Evolutionary conservation across 2,888 invertebrate genomes (phyloP), one percentile per base, ranked within the genome.

Genomic region (Strigamia transsilvanica): DNA sequence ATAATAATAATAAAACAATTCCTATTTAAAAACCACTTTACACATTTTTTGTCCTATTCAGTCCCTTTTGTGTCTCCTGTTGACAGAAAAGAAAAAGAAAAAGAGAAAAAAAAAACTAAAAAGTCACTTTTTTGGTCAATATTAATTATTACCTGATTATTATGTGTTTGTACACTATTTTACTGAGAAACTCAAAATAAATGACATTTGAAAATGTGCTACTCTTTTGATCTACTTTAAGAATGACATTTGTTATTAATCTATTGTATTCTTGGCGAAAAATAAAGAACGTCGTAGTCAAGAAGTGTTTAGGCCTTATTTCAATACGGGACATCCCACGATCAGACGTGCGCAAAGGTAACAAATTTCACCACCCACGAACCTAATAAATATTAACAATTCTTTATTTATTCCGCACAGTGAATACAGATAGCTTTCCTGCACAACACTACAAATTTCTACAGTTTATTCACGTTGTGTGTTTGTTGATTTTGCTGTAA

Each of bases 161-260:
- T 73, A 73, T 73, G 73, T 73, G 73, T 73, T 73, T 73, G 73
- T 73, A 73, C 73, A 73, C 73, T 73, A 73, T 73, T 73, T 73
- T 73, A 73, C 73, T 73, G 73, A 73, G 73, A 73, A 73, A 73
- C 73, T 73, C 7, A 73, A 73, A 73, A 73, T 73, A 73, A 73
- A 73, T 73, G 73, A 73, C 73, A 73, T 73, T 73, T 73, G 73
- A 73, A 73, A 73, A 73, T 73, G 73, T 73, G 73, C 73, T 73
- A 73, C 73, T 73, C 73, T 73, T 73, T 73, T 73, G 73, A 73
- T 27, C 73, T 73, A 73, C 73, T 73, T 73, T 73, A 73, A 73
- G 73, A 73, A 73, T 73, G 73, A 73, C 73, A 73, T 73, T 73
- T 73, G 73, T 73, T 73, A 73, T 73, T 73, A 73, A 23, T 73